Evolutionary conservation across 2,888 invertebrate species (phyloP), one percentile per base, ranked within the genome.

Genomic region (Rhabditophanes sp.): DNA sequence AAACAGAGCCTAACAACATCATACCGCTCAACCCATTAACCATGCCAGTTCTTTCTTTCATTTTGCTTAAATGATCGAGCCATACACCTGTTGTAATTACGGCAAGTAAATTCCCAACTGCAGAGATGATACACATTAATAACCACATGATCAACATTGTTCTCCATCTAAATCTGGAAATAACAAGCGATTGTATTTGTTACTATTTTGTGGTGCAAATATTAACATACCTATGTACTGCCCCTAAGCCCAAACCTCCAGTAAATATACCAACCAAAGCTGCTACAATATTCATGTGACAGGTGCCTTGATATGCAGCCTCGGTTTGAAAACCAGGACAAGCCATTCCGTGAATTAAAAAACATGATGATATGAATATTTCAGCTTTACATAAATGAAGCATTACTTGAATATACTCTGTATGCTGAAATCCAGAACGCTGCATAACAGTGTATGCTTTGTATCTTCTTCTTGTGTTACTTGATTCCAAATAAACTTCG

Each of bases 371-470:
- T 19, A 60, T 43, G 15, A 53, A 30, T 17, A 60, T 42, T 30
- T 60, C 57, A 2, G 57, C 56, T 20, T 56, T 50, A 34, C 57
- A 60, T 39, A 60, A 27, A 21, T 60, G 49, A 3, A 54, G 40
- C 44, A 60, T 49, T 15, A 60, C 58, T 30, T 46, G 46, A 15
- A 55, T 48, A 22, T 58, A 56, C 56, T 58, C 58, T 12, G 58
- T 58, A 29, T 58, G 58, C 30, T 58, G 58, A 31, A 58, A 56
- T 24, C 58, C 58, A 7, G 50, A 43, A 9, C 52, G 37, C 35
- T 58, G 57, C 53, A 58, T 58, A 2, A 58, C 54, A 2, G 57
- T 58, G 35, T 57, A 58, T 11, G 56, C 49, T 29, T 58, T 53
- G 41, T 58, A 58, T 17, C 51, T 37, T 24, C 54, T 41, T 26